Evolutionary conservation across 2,888 invertebrate species (phyloP).

Genomic region (Mythimna vitellina): DNA sequence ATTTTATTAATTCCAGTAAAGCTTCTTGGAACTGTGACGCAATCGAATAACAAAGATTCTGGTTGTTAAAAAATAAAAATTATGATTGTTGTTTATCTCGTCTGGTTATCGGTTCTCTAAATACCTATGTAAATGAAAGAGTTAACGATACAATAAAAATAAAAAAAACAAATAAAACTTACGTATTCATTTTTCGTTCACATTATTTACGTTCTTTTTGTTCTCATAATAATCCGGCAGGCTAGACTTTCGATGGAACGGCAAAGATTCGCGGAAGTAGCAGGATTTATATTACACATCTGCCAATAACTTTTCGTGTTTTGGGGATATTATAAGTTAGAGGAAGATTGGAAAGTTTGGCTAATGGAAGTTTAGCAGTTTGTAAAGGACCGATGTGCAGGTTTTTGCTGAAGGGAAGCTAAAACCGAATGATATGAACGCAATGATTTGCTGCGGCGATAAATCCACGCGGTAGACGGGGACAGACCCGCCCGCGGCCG

Average conservation of each 20-base stretch:
- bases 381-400: slow-evolving; percentile 36
- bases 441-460: slow-evolving; percentile 85
- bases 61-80: slow-evolving; percentile 48
- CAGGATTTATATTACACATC: slow-evolving; percentile 32
- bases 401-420: slow-evolving; percentile 63
- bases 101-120: slow-evolving; percentile 58
- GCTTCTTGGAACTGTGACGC: slow-evolving; percentile 69
- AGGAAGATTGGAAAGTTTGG: slow-evolving; percentile 37
- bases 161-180: slow-evolving; percentile 56
- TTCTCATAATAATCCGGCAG: slow-evolving; percentile 37
- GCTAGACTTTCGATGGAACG: slow-evolving; percentile 23
- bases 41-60: slow-evolving; percentile 59
- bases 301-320: slow-evolving; percentile 43
- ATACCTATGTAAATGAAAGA: slow-evolving; percentile 67
- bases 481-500: slow-evolving; percentile 83
- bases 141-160: slow-evolving; percentile 54
- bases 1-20: slow-evolving; percentile 68
- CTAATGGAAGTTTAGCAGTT: slow-evolving; percentile 52
- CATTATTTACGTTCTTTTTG: slow-evolving; percentile 33
- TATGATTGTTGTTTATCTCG: slow-evolving; percentile 48
- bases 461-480: slow-evolving; percentile 81
- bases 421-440: slow-evolving; percentile 76
- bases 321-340: slow-evolving; percentile 44
- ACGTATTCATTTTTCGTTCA: slow-evolving; percentile 42
- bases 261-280: slow-evolving; percentile 31